phyloP scores from a whole-genome alignment of 2,113 vertebrate genomes.

The Hystrix cristata region DNA sequence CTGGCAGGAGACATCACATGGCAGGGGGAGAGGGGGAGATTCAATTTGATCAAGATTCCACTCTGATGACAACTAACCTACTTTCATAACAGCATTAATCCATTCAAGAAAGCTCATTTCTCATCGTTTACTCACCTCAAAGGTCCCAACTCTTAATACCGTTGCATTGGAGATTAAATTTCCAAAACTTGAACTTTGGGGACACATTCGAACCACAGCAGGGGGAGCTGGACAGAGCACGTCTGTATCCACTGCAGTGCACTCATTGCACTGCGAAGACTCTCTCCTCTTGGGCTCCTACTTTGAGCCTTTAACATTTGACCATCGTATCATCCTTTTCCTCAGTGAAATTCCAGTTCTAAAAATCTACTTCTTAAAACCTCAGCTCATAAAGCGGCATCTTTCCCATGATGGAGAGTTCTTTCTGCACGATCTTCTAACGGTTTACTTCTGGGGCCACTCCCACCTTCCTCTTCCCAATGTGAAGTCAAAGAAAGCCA shows the following conservation, averaged over 20 bases:
- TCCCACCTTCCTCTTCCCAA: background rate
- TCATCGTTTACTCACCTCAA: background rate
- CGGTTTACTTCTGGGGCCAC: too few relatives aligned
- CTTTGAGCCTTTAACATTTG: background rate
- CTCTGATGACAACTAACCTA: background rate
- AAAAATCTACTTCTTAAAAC: background rate
- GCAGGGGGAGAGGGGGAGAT: background rate
- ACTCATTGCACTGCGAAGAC: background rate
- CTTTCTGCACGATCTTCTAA: background rate
- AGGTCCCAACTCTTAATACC: background rate
- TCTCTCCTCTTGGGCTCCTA: background rate
- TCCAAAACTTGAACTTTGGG: background rate
- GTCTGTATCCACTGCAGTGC: background rate
- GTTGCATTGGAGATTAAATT: background rate
- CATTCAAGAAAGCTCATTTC: background rate
- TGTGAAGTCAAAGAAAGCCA: background rate
- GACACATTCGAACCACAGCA: background rate
- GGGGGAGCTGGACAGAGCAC: background rate
- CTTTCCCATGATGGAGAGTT: background rate
- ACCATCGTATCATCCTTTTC: background rate
- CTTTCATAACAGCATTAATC: background rate
- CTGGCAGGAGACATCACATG: background rate
- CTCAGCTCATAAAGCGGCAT: background rate
- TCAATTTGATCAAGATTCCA: background rate
- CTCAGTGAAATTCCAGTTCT: background rate